These are phyloP conservation scores for Phrynocephalus forsythii DNA, from an alignment of 2,797 vertebrate species.

Conservation along the genomic window DNA sequence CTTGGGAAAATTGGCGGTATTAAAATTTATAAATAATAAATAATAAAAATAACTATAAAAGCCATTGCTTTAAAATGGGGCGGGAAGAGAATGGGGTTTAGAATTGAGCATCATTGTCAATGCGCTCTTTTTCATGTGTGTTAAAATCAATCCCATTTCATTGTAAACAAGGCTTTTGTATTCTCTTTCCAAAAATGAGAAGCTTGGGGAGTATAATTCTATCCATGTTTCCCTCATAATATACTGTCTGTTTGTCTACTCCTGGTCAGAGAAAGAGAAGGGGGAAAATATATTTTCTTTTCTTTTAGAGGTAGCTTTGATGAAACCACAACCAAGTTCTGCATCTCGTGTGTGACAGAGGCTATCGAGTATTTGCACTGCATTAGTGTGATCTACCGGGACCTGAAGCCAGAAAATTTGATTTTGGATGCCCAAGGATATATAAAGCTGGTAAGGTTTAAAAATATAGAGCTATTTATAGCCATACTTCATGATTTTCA, in stretches of 20 bases:
- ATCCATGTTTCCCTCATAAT: background rate
- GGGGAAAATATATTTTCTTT: slow-evolving; percentile 12
- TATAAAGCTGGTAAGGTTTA: slow-evolving; percentile 89
- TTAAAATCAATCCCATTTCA: too few species aligned
- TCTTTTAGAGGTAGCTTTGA: slow-evolving; percentile 89
- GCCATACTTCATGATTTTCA: background rate
- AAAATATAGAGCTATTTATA: background rate
- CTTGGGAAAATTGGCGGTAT: too few species aligned
- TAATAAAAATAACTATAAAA: too few species aligned
- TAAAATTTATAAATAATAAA: too few species aligned
- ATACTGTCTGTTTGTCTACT: too few species aligned
- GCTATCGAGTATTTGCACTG: slow-evolving; percentile 93
- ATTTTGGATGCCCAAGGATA: slow-evolving; percentile 93
- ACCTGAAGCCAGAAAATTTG: slow-evolving; percentile 95
- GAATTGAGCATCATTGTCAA: too few species aligned
- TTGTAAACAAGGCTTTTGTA: too few species aligned
- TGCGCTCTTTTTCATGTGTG: too few species aligned
- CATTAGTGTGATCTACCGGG: slow-evolving; percentile 90
- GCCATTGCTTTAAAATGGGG: too few species aligned
- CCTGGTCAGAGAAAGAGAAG: slow-evolving; percentile 8
- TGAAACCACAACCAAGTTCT: slow-evolving; percentile 90
- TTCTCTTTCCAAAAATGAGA: too few species aligned
- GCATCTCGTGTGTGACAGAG: slow-evolving; percentile 92
- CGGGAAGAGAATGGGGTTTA: too few species aligned
- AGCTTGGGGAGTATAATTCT: too few species aligned